Evolutionary conservation across 2,797 vertebrate genomes (phyloP), one percentile per base, ranked within the genome.

Genomic region (Anas acuta): DNA sequence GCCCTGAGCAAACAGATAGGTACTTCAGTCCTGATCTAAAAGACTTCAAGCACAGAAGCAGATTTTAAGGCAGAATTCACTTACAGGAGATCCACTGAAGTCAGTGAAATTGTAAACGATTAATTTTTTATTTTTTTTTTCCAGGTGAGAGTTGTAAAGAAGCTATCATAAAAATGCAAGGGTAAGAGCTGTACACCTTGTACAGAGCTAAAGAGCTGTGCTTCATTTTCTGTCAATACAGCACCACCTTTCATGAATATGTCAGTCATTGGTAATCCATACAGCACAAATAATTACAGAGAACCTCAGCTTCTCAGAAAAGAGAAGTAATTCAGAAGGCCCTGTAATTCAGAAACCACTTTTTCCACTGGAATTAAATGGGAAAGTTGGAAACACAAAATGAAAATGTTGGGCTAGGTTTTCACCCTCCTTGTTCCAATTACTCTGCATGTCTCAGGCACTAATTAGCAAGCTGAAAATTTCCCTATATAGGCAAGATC

Each of bases 401-500:
- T 74, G 70, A 93, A 92, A 89, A 87, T 26, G 65, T 57, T 95
- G 85, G 71, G 91, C 67, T 94, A 92, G 33, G 81, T 80, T 96
- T 95, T 96, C 88, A 83, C 81, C 14, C 86, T 95, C 72, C 86
- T 94, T 94, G 75, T 94, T 96, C 86, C 88, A 95, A 95, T 96
- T 92, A 95, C 37, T 37, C n/a, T 83, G 88, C 69, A 71, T 87
- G 78, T 93, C 81, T 94, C 84, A 67, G 35, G 61, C 72, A 58
- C 72, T 87, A 93, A 95, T 90, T 91, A 96, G 88, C 75, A 17
- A 90, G 66, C 78, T 94, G 88, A 87, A 89, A 94, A 96, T 64
- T 94, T 94, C 96, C 93, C 86, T 95, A 95, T 93, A 95, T 93
- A 96, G 96, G 84, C 96, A 96, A 95, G 88, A 90, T 93, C 81